phyloP scores from a whole-genome alignment of 2,797 vertebrate genomes.

The Helarctos malayanus region DNA sequence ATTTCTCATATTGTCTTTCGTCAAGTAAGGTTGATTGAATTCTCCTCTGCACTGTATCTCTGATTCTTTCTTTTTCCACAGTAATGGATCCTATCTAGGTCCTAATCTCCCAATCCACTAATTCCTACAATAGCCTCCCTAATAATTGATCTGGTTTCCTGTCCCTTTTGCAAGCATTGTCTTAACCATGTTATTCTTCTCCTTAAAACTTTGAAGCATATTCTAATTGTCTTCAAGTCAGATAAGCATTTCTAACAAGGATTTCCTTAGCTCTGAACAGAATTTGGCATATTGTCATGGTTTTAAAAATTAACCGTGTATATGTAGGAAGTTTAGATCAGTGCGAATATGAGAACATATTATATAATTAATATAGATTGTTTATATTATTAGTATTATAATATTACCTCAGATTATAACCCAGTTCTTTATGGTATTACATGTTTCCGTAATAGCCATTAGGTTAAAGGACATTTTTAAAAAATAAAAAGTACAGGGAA shows the following conservation, averaged over 20 bases:
- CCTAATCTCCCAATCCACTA: conserved; percentile 39
- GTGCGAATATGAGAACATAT: conserved; percentile 59
- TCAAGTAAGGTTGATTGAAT: conserved; percentile 14
- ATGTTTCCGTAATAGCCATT: conserved; percentile 13
- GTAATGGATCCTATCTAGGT: not conserved
- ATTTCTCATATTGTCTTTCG: conserved; percentile 16
- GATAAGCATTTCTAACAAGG: conserved; percentile 45
- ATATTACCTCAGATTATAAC: conserved; percentile 45
- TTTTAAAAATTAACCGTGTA: conserved; percentile 13
- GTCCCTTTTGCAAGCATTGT: not conserved
- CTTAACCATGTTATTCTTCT: conserved; percentile 10
- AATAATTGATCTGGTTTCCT: conserved; percentile 39
- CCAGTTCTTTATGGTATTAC: conserved; percentile 4
- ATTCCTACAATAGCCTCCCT: not conserved
- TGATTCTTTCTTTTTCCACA: conserved; percentile 22
- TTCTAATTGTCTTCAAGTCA: conserved; percentile 63
- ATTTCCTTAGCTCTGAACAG: conserved; percentile 54
- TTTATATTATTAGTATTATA: conserved; percentile 12
- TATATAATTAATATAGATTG: not conserved
- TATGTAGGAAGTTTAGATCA: conserved; percentile 19
- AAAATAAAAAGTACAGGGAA: conserved; percentile 48
- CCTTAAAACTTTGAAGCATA: conserved; percentile 38
- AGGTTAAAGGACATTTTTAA: conserved; percentile 43
- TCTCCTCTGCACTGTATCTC: not conserved
- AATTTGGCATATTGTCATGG: not conserved